Evolutionary conservation across 2,797 vertebrate genomes (phyloP).

Genomic region (Ceyx erithaca): DNA sequence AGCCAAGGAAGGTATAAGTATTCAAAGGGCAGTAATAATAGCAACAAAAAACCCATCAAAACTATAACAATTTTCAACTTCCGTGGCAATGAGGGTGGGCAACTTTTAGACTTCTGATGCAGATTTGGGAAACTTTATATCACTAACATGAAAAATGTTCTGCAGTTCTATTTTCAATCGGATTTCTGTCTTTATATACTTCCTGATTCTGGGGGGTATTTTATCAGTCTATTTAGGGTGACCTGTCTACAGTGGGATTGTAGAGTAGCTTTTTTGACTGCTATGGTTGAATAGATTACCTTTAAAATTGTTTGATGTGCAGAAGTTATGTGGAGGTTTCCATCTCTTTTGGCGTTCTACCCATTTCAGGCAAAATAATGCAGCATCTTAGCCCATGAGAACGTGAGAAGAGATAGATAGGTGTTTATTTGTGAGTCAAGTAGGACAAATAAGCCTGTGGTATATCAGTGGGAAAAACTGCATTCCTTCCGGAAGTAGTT

Average conservation of each 20-base stretch:
- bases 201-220: not conserved
- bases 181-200: not conserved
- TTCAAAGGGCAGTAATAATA: not conserved
- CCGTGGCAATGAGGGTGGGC: not conserved
- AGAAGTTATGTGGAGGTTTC: not conserved
- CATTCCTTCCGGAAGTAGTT: not conserved
- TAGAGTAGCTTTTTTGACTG: not conserved
- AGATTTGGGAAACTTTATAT: not conserved
- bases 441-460: not conserved
- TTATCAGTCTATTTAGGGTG: not conserved
- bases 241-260: not conserved
- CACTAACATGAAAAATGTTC: not conserved
- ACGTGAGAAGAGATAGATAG: not conserved
- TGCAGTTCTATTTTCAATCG: not conserved
- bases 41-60: not conserved
- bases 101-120: not conserved
- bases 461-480: not conserved
- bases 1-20: not conserved
- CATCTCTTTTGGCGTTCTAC: not conserved
- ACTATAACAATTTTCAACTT: not conserved
- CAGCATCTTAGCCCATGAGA: not conserved
- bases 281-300: not conserved
- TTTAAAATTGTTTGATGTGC: not conserved
- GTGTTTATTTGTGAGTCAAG: not conserved
- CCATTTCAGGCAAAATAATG: not conserved